A percentile compares a stretch with the other conserved stretches of the same genome.
Evolutionary conservation across 2,113 vertebrate genomes (phyloP).

Genomic region (Trematomus loennbergii): DNA sequence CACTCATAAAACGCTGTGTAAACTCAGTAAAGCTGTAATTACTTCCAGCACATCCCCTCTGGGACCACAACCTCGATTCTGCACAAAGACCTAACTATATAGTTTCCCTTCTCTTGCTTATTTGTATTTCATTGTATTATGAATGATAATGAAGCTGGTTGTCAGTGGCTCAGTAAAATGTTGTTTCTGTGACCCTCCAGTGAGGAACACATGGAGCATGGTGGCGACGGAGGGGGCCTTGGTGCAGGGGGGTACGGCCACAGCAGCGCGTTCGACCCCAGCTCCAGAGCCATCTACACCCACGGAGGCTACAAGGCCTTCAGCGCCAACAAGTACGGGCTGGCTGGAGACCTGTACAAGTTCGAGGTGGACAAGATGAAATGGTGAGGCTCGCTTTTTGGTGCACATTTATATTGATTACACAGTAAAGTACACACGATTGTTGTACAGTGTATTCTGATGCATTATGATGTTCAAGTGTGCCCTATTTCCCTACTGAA

Average conservation of each 20-base stretch:
- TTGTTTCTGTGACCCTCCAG: neutral
- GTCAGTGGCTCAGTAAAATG: neutral
- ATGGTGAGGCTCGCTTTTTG: conserved; percentile 83
- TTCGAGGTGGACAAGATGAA: conserved; percentile 89
- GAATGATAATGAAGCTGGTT: neutral
- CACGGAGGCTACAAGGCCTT: conserved; percentile 98
- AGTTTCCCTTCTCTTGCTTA: neutral
- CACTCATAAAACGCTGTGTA: neutral
- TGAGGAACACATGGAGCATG: conserved; percentile 82
- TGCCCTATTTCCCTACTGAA: no score
- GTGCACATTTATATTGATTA: no score
- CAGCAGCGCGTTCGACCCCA: conserved; percentile 93
- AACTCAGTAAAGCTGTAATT: neutral
- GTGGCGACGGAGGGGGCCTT: conserved; percentile 88
- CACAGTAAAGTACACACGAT: no score
- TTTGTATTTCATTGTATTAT: neutral
- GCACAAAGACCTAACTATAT: neutral
- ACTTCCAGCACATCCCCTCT: neutral
- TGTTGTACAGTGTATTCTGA: no score
- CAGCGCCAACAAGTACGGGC: conserved; percentile 95
- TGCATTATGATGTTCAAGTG: no score
- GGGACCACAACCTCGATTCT: neutral
- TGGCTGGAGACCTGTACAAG: conserved; percentile 95
- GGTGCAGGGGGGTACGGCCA: conserved; percentile 98
- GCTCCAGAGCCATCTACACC: conserved; percentile 89